These are phyloP conservation scores for Eulemur albifrons DNA, from an alignment of 2,797 vertebrate genomes.

Conservation along the genomic window DNA sequence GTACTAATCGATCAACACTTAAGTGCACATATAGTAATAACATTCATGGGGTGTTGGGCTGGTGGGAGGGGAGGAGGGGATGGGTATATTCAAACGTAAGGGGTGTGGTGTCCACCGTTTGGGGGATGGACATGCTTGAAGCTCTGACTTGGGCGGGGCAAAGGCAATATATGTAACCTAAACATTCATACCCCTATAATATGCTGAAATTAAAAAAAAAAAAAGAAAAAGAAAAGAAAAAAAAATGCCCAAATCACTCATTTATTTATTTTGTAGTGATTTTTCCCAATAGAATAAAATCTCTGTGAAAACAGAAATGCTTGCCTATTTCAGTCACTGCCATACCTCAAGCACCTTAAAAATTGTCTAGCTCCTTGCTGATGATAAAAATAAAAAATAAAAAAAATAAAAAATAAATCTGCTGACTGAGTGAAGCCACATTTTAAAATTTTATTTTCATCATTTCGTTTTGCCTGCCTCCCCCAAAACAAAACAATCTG, in stretches of 20 bases:
- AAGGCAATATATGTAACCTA: too few species aligned
- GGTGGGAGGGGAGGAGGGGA: too few species aligned
- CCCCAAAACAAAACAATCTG: background rate
- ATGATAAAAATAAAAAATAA: background rate
- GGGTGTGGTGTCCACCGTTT: too few species aligned
- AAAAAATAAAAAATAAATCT: background rate
- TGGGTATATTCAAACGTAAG: too few species aligned
- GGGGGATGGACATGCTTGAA: too few species aligned
- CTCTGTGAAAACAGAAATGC: background rate
- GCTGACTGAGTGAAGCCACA: background rate
- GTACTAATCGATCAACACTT: too few species aligned
- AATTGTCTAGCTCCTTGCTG: background rate
- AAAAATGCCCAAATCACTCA: background rate
- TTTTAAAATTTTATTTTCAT: background rate
- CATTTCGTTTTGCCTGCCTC: too few species aligned
- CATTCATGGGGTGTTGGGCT: too few species aligned
- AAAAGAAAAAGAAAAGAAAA: too few species aligned
- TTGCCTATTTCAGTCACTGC: background rate
- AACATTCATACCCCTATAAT: rapidly evolving
- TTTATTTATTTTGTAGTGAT: background rate
- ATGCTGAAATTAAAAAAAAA: too few species aligned
- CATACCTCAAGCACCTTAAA: background rate
- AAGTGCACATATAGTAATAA: too few species aligned
- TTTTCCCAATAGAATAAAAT: background rate
- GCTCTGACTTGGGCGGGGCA: too few species aligned